Conservation (phyloP, 2,113 vertebrate species). For the Podiceps cristatus region DNA sequence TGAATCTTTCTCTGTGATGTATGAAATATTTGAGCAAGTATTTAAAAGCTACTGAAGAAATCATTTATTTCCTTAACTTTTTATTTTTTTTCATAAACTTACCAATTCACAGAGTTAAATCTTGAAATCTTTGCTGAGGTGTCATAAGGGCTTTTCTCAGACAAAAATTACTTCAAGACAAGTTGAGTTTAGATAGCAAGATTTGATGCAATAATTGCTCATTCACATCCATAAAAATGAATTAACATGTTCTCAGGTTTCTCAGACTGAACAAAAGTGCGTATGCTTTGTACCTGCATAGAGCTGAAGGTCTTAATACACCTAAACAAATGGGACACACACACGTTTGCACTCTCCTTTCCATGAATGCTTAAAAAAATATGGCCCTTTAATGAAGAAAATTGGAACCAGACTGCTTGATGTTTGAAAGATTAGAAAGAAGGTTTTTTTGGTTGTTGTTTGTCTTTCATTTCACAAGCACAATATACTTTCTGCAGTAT, state of each 20-base stretch:
- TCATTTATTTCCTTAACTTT: neutral
- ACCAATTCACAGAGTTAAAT: neutral
- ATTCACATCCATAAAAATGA: neutral
- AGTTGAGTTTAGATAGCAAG: neutral
- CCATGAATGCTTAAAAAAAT: neutral
- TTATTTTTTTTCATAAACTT: neutral
- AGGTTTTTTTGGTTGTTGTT: neutral
- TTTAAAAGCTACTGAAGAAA: neutral
- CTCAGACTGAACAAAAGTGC: neutral
- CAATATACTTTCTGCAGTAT: slow-evolving; percentile 31
- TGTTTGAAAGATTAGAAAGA: slow-evolving; percentile 28
- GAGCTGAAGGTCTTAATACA: neutral
- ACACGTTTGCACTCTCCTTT: neutral
- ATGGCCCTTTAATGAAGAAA: neutral
- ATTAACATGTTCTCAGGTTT: neutral
- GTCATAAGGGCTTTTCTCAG: neutral
- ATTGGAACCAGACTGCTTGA: neutral
- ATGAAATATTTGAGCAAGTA: neutral
- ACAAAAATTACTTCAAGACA: neutral
- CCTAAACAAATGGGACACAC: neutral
- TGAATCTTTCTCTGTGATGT: neutral
- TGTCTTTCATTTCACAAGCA: slow-evolving; percentile 30
- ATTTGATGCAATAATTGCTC: neutral
- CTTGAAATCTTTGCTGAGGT: neutral
- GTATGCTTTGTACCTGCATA: neutral